Base-by-base conservation (phyloP, 1,140 invertebrate genomes). In the Dryas iulia region DNA sequence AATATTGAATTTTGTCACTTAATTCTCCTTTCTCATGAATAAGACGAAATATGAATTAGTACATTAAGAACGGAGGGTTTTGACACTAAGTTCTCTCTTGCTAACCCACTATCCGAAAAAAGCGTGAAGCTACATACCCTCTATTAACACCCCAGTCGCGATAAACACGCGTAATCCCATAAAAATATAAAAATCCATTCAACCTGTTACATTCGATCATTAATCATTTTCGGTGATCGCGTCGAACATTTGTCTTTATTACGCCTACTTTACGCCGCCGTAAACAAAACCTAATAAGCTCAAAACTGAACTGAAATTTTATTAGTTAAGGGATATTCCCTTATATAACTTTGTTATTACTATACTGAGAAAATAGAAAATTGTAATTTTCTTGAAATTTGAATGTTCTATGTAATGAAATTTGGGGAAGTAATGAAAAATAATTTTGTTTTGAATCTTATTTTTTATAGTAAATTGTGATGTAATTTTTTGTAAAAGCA, bases 241-340 rank as follows among this genome's bases (percentile, higher is more conserved):
- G 2, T 47, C 39, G 59, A 25, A 10, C 59, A 62, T 62, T 62
- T 53, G 47, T 62, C 59, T 62, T 62, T 35, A 62, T 62, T 62
- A 62, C 35, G 59, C 35, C 35, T 30, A 21, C 26, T 18, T 21
- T 21, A 21, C 39, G 39, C 18, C 39, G 39, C 18, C 59, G 35
- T 62, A 62, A 62, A 53, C 59, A 62, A 62, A 53, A 62, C 59
- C 24, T 62, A 62, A 62, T 62, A 62, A 62, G 59, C 26, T 62
- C 59, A 28, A 52, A 62, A 62, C 11, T 53, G 24, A 62, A 62
- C 11, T 53, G 24, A 62, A 53, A 53, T 59, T 21, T 59, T 59
- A 59, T 62, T 62, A 62, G 18, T n/a, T n/a, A n/a, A n/a, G n/a
- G n/a, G 21, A 47, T 47, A 47, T 47, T 2, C 14, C 8, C n/a